A percentile compares a stretch with the other conserved stretches of the same genome.
Conservation (phyloP, 2,797 vertebrate species). For the Lepidocolaptes lacrymiger region DNA sequence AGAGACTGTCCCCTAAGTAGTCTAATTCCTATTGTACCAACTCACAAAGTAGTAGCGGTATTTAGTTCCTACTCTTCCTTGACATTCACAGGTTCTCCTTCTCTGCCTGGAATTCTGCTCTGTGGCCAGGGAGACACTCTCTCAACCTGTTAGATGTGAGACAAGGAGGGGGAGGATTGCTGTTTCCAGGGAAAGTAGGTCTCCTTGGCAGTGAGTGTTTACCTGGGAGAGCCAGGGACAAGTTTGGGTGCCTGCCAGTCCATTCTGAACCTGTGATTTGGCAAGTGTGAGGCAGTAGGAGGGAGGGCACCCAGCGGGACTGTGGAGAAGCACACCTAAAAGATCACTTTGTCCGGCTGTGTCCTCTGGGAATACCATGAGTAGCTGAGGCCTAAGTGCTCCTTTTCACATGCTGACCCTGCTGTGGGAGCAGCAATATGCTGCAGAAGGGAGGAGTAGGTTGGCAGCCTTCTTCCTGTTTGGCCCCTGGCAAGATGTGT, state of each 20-base stretch:
- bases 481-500: not conserved
- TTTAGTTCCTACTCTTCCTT: not conserved
- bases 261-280: not conserved
- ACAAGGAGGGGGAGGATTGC: not conserved
- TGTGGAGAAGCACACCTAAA: not conserved
- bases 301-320: not conserved
- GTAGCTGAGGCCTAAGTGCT: not conserved
- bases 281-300: not conserved
- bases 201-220: not conserved
- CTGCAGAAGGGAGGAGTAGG: not conserved
- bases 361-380: not conserved
- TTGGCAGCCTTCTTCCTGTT: not conserved
- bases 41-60: not conserved
- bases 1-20: not conserved
- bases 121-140: not conserved
- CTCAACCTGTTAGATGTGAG: not conserved
- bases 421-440: not conserved
- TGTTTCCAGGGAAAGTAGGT: not conserved
- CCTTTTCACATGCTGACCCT: not conserved
- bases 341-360: not conserved
- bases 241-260: not conserved
- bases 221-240: conserved; percentile 1
- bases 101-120: not conserved
- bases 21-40: not conserved
- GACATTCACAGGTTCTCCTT: not conserved